Conservation (phyloP, 1,140 invertebrate species). For the Philaenus spumarius region DNA sequence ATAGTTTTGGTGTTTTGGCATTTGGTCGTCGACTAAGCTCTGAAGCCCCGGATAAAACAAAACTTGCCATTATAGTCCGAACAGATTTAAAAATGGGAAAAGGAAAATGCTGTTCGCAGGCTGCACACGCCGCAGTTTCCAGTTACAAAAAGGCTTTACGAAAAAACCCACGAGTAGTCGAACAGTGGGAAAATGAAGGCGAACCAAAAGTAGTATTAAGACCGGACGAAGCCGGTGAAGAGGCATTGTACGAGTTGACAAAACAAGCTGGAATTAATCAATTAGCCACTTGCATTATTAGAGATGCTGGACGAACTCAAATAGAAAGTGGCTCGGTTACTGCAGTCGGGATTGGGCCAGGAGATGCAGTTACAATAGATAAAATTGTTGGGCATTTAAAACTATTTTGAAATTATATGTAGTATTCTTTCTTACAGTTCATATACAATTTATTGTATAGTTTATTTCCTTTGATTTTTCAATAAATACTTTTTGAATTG, state of each 20-base stretch:
- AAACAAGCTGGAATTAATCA: conserved; percentile 58
- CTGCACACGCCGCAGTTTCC: conserved; percentile 79
- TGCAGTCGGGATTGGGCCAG: conserved; percentile 87
- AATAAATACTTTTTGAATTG: too few relatives aligned
- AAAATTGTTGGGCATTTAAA: conserved; percentile 83
- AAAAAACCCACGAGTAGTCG: conserved; percentile 54
- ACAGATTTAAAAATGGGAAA: conserved; percentile 92
- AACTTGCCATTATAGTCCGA: conserved; percentile 80
- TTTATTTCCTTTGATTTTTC: neutral
- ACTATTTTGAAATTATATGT: conserved; percentile 56
- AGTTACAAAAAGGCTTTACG: conserved; percentile 63
- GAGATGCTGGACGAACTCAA: conserved; percentile 88
- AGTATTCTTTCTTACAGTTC: neutral
- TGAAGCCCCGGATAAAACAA: conserved; percentile 33
- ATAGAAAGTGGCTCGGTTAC: conserved; percentile 78
- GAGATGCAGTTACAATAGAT: conserved; percentile 63
- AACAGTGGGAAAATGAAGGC: conserved; percentile 68
- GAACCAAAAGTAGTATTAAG: conserved; percentile 71
- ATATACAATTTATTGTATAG: neutral
- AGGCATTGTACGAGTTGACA: conserved; percentile 55
- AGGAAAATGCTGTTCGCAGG: conserved; percentile 91
- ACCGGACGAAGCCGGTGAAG: conserved; percentile 46
- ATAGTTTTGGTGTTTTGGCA: too few relatives aligned
- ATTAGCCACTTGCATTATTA: conserved; percentile 64
- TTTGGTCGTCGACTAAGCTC: too few relatives aligned